Conservation (phyloP, 2,113 vertebrate species). For the Syngnathus floridae region DNA sequence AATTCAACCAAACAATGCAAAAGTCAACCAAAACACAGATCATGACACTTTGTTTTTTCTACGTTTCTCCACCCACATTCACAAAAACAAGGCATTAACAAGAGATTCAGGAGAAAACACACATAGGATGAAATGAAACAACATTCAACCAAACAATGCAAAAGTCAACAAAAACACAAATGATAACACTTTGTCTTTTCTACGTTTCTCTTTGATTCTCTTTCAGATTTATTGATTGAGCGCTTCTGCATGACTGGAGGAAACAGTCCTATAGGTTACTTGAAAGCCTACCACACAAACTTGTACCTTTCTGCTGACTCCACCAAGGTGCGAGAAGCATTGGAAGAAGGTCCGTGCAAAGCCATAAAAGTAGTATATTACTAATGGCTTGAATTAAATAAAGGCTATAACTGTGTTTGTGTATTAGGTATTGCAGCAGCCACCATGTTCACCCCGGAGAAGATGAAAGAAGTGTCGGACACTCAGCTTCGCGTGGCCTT, state of each 20-base stretch:
- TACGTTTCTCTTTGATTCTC: not conserved
- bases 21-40: no score
- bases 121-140: no score
- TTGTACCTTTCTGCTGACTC: conserved; percentile 91
- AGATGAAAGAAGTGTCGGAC: conserved; percentile 76
- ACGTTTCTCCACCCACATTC: no score
- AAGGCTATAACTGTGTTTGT: not conserved
- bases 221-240: conserved; percentile 86
- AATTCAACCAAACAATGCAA: no score
- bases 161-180: no score
- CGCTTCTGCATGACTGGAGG: conserved; percentile 95
- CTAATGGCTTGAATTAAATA: not conserved
- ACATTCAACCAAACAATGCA: no score
- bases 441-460: conserved; percentile 87
- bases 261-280: conserved; percentile 89
- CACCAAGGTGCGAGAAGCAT: conserved; percentile 85
- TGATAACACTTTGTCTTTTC: no score
- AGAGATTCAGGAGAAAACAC: no score
- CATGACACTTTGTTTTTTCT: no score
- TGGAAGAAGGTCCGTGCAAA: conserved; percentile 81
- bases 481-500: conserved; percentile 90
- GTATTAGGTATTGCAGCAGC: conserved; percentile 86
- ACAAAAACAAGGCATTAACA: no score
- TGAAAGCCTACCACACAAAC: conserved; percentile 95
- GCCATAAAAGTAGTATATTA: not conserved